These are phyloP conservation scores for Seira musarum DNA, from an alignment of 2,888 invertebrate species.

Conservation along the genomic window DNA sequence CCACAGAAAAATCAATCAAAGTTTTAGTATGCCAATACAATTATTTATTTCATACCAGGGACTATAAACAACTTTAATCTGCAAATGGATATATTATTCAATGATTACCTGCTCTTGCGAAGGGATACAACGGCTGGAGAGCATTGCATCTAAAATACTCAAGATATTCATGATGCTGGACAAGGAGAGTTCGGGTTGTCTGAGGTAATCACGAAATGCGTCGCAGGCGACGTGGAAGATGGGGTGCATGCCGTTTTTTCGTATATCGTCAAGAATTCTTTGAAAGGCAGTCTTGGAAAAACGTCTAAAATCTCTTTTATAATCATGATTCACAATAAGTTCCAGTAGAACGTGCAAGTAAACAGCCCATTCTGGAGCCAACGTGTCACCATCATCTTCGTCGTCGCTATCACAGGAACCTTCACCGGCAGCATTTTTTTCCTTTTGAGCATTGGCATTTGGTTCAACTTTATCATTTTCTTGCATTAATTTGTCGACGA, in stretches of 20 bases:
- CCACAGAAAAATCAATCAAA: slow-evolving; percentile 14
- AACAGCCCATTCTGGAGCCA: slow-evolving; percentile 23
- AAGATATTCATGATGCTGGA: slow-evolving; percentile 32
- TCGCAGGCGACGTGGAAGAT: slow-evolving; percentile 43
- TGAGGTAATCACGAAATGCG: slow-evolving; percentile 42
- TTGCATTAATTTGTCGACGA: not conserved
- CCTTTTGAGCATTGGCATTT: not conserved
- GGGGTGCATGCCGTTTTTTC: slow-evolving; percentile 23
- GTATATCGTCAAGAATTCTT: slow-evolving; percentile 39
- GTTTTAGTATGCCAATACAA: not conserved
- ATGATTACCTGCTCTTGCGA: slow-evolving; percentile 24
- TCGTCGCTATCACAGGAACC: not conserved
- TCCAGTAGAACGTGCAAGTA: slow-evolving; percentile 30
- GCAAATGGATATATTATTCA: not conserved
- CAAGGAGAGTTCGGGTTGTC: slow-evolving; percentile 7
- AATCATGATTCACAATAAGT: slow-evolving; percentile 6
- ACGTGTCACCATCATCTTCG: not conserved
- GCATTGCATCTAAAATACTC: slow-evolving; percentile 30
- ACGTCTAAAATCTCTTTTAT: not conserved
- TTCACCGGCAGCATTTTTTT: too few relatives aligned
- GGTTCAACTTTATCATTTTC: not conserved
- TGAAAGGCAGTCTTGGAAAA: slow-evolving; percentile 1
- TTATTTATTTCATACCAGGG: not conserved
- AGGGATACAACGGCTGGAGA: slow-evolving; percentile 20
- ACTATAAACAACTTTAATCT: not conserved